Evolutionary conservation across 2,888 invertebrate species (phyloP).

Genomic region (Calameuta pallipes): DNA sequence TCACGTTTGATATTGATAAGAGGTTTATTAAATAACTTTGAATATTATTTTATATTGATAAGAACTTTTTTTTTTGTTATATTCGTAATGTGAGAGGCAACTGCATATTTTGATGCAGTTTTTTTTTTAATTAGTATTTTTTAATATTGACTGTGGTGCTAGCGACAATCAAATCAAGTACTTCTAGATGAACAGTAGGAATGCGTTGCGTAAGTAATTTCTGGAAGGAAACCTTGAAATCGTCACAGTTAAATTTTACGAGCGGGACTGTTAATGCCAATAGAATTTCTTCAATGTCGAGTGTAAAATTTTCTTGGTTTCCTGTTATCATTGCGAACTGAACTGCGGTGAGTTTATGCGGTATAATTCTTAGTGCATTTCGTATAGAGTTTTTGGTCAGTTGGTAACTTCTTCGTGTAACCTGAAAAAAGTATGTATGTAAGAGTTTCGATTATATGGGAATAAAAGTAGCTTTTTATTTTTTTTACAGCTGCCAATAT

Average conservation of each 20-base stretch:
- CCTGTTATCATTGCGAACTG: neutral
- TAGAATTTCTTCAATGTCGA: neutral
- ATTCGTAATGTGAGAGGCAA: too few species aligned
- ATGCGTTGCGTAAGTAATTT: neutral
- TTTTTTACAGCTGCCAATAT: constrained; percentile 42
- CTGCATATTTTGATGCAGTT: neutral
- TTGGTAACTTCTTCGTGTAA: neutral
- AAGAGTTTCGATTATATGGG: neutral
- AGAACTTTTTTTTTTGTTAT: too few species aligned
- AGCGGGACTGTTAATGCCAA: neutral
- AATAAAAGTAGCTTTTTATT: neutral
- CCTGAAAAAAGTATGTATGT: neutral
- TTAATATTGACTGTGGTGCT: neutral
- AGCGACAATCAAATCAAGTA: neutral
- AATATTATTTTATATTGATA: neutral
- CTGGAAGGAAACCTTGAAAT: neutral
- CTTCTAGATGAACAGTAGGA: neutral
- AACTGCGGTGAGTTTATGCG: neutral
- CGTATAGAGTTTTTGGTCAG: neutral
- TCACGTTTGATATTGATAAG: constrained; percentile 13
- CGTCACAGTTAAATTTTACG: neutral
- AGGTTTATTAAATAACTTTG: neutral
- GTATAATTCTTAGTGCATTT: neutral
- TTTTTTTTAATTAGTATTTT: neutral
- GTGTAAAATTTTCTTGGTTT: neutral